Base-by-base conservation (phyloP, 1,140 invertebrate genomes). In the Samia ricini region DNA sequence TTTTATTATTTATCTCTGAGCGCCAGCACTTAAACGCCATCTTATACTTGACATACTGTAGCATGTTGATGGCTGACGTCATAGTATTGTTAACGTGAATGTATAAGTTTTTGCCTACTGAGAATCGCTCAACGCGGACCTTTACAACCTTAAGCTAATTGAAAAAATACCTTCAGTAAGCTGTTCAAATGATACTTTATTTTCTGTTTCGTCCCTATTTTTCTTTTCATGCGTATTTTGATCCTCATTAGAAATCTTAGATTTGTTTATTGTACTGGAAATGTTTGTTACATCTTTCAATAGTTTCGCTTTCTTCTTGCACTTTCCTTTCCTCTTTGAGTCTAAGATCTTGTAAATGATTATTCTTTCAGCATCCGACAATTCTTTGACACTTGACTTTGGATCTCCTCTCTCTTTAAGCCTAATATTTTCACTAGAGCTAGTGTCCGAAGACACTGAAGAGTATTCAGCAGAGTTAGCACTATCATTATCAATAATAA, bases 301-400 rank as follows among this genome's bases (percentile, higher is more conserved):
- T n/a, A 71, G 42, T 51, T 71, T 73, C 1, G 26, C 51, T 15
- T 66, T 65, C 20, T 69, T 68, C 29, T 68, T 74, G 0, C 49
- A 56, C 8, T 77, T 76, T 58, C 77, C 81, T 4, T 72, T 64
- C 52, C 60, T 69, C 72, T 81, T 83, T 0, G 77, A 72, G 42
- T 86, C 73, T 8, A 89, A 67, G 24, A 89, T 78, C 65, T 89
- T 89, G 59, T 87, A 89, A 63, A 89, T 84, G 19, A 89, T 80
- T 22, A 89, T 87, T 70, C 77, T 79, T 10, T 89, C 85, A 0
- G 81, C 77, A 59, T 86, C 79, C 18, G 76, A 74, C 0, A 76
- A 24, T 64, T 71, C 10, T 74, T 66, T 66, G 50, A 29, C 20
- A 66, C 56, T 12, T 56, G 36, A 61, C 36, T 61, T 63, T 29